Conservation (phyloP, 2,113 vertebrate genomes). For the Cyphomyrus plagiostoma region DNA sequence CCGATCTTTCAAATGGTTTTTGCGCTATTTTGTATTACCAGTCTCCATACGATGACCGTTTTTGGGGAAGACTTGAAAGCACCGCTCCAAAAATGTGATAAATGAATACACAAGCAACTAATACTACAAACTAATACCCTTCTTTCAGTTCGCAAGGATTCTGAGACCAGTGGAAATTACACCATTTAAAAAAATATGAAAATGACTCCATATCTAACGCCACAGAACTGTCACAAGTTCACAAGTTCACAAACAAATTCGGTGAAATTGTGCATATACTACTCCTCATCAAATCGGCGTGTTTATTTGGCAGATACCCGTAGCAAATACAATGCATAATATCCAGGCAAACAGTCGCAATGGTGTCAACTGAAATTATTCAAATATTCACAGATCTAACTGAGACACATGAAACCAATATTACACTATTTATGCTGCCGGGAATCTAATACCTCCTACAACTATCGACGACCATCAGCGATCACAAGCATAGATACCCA, state of each 20-base stretch:
- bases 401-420: neutral
- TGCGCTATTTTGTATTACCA: neutral
- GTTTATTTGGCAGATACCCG: neutral
- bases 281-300: neutral
- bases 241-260: neutral
- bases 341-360: neutral
- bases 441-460: neutral
- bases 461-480: neutral
- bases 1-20: neutral
- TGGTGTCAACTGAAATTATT: neutral
- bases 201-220: neutral
- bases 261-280: neutral
- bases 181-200: neutral
- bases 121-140: neutral
- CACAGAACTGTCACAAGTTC: neutral
- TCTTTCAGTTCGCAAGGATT: neutral
- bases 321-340: neutral
- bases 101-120: neutral
- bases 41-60: neutral
- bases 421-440: neutral
- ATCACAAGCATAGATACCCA: neutral
- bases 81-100: neutral
- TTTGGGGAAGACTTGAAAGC: neutral
- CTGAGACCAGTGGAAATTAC: neutral
- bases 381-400: neutral